Base-by-base conservation (phyloP, 2,888 invertebrate species). In the Teinopalpus imperialis region DNA sequence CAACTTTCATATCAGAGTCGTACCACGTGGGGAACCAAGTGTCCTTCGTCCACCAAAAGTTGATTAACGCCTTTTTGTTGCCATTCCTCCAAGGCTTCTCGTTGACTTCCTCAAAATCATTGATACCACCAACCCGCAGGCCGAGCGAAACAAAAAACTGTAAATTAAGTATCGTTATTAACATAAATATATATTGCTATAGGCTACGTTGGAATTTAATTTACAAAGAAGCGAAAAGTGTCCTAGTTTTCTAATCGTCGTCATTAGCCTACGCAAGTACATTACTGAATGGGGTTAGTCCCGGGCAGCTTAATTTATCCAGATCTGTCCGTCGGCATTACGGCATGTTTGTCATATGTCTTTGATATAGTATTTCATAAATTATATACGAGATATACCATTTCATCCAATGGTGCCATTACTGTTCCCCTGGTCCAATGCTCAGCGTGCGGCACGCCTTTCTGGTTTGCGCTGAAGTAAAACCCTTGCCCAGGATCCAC, bases 101-200 rank as follows among this genome's bases (percentile, higher is more conserved):
- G 1, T 4, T 10, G 45, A 69, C 66, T 59, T 96, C 94, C 0
- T 91, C 88, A 66, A 95, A 96, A 68, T 93, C 92, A 44, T 92
- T 89, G 29, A 92, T 79, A 4, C 96, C 96, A 0, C 94, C 96
- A n/a, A 94, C 94, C 3, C 95, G 94, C 2, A 96, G 88, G 4
- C 96, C 96, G 14, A 97, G 68, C 0, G 92, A 90, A 5, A 97
- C 66, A 71, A 93, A 94, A 88, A 95, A 93, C 93, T 95, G 85
- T 1, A 50, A 55, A 8, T n/a, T n/a, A n/a, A n/a, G n/a, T n/a
- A n/a, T n/a, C n/a, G n/a, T n/a, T n/a, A n/a, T n/a, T n/a, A n/a
- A n/a, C n/a, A n/a, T n/a, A n/a, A n/a, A n/a, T n/a, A n/a, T n/a
- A n/a, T n/a, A n/a, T n/a, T n/a, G n/a, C n/a, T n/a, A n/a, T n/a